Conservation (phyloP, 2,888 invertebrate species). For the Phyllotreta striolata region DNA sequence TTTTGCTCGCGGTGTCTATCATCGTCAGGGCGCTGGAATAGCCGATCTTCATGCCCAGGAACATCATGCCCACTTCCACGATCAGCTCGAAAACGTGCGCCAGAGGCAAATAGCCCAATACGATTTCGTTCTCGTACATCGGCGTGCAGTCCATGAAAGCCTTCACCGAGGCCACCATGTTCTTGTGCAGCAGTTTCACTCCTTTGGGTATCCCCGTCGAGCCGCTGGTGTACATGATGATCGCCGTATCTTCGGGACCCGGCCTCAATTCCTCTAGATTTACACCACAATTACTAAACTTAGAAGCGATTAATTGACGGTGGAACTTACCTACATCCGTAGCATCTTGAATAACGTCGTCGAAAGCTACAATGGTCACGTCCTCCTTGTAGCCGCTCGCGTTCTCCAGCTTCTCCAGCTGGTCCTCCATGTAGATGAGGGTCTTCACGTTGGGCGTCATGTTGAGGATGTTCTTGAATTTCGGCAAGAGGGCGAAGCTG, state of each 20-base stretch:
- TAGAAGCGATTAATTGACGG: background rate
- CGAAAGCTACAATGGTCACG: conserved; percentile 75
- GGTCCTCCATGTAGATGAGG: conserved; percentile 86
- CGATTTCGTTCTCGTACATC: conserved; percentile 32
- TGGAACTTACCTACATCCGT: conserved; percentile 55
- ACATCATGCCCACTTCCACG: conserved; percentile 41
- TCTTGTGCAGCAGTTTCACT: conserved; percentile 79
- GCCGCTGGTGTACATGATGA: conserved; percentile 98
- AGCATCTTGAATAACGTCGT: conserved; percentile 67
- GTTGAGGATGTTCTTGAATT: conserved; percentile 78
- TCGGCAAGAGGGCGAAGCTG: conserved; percentile 86
- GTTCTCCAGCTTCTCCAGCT: conserved; percentile 71
- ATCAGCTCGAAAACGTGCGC: conserved; percentile 45
- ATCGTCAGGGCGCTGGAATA: conserved; percentile 44
- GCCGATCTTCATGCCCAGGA: conserved; percentile 41
- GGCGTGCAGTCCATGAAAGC: conserved; percentile 66
- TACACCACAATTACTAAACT: background rate
- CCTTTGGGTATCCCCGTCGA: conserved; percentile 95
- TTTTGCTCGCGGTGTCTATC: conserved; percentile 43
- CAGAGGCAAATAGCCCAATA: conserved; percentile 43
- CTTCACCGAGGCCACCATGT: conserved; percentile 79
- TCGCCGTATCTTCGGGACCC: conserved; percentile 79
- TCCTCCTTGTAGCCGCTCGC: conserved; percentile 72
- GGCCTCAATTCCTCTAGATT: conserved; percentile 69
- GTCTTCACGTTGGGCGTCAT: conserved; percentile 77